Conservation (phyloP, 2,113 vertebrate species). For the Oncorhynchus gorbuscha region DNA sequence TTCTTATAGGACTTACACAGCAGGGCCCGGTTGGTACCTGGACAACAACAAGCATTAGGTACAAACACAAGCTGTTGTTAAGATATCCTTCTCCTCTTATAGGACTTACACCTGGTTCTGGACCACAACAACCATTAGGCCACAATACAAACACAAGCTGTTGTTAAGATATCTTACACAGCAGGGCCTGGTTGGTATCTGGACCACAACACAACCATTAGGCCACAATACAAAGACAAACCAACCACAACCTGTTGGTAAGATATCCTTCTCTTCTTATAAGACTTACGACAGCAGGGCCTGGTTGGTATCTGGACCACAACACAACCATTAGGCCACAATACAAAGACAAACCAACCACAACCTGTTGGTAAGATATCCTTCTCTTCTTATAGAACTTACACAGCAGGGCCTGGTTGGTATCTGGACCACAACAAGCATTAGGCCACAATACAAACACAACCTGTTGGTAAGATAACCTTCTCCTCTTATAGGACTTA, state of each 20-base stretch:
- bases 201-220: too few relatives aligned
- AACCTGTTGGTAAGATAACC: too few relatives aligned
- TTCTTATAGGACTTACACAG: conserved; percentile 80
- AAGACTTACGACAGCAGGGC: conserved; percentile 89
- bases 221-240: not conserved
- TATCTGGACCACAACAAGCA: conserved; percentile 56
- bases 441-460: not conserved
- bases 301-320: conserved; percentile 81
- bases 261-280: too few relatives aligned
- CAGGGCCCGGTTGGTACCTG: conserved; percentile 92
- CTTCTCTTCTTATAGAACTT: too few relatives aligned
- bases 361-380: too few relatives aligned
- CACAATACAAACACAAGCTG: not conserved
- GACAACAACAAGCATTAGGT: too few relatives aligned
- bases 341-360: too few relatives aligned
- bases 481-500: conserved; percentile 67
- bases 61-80: too few relatives aligned
- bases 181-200: conserved; percentile 89
- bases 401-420: too few relatives aligned
- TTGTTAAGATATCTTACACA: conserved; percentile 77
- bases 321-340: not conserved
- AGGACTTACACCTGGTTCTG: conserved; percentile 90
- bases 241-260: too few relatives aligned
- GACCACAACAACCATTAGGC: not conserved
- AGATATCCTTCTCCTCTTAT: too few relatives aligned